Percentiles rank a stretch among this genome's conserved stretches.
phyloP scores from a whole-genome alignment of 2,888 invertebrate genomes.

The Drosophila demipolita region DNA sequence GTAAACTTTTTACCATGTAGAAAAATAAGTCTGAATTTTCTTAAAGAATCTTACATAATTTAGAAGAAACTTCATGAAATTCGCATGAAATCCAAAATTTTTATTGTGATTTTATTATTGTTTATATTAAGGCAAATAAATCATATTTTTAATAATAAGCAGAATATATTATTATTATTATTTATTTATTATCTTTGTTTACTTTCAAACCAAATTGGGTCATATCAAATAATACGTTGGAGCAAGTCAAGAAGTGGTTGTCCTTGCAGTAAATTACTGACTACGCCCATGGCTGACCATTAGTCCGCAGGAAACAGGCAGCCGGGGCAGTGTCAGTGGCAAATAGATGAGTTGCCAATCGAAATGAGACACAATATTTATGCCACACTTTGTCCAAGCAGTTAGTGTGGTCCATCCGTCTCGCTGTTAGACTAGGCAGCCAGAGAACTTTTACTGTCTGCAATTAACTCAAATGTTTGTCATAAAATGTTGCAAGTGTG shows the following conservation, averaged over 20 bases:
- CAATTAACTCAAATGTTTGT: conserved; percentile 80
- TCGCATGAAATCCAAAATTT: neutral
- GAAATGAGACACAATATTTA: conserved; percentile 75
- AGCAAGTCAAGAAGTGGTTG: neutral
- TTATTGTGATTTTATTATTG: neutral
- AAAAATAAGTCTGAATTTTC: neutral
- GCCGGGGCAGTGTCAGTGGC: conserved; percentile 15
- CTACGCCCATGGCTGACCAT: neutral
- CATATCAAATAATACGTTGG: neutral
- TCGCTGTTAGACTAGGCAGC: neutral
- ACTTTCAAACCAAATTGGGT: neutral
- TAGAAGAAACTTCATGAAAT: neutral
- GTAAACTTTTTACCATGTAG: neutral
- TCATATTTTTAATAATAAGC: neutral
- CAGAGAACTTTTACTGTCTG: conserved; percentile 55
- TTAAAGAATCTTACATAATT: neutral
- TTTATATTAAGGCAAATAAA: neutral
- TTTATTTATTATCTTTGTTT: neutral
- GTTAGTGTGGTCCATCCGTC: conserved; percentile 65
- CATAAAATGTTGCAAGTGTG: conserved; percentile 74
- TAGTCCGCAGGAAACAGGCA: neutral
- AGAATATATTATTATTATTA: neutral
- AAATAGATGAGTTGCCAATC: conserved; percentile 73
- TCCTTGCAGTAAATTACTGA: neutral
- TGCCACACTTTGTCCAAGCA: conserved; percentile 65